Base-by-base conservation (phyloP, 2,888 invertebrate species). In the Sphaerophoria taeniata region DNA sequence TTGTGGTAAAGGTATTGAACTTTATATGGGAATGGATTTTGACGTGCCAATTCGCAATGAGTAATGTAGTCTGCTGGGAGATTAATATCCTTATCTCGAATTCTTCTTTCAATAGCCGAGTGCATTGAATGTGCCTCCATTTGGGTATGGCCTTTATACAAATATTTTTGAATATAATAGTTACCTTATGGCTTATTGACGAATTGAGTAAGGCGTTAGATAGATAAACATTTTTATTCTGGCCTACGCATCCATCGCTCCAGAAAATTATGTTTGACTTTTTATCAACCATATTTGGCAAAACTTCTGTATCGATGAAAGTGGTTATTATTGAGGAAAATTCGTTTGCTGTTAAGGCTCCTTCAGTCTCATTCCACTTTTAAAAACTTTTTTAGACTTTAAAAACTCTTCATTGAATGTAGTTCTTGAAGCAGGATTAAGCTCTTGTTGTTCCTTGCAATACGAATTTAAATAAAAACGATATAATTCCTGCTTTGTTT, bases 1-100 rank as follows among this genome's bases (percentile, higher is more conserved):
- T 43, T 70, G 16, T 69, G 69, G 43, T 69, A 39, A 24, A 69
- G 69, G 24, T 69, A 69, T n/a, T 4, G 55, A 53, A 55, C 69
- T 49, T 70, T 70, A 14, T 70, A 70, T 39, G 69, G 69, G 14
- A 67, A 67, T 12, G 53, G 53, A 5, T 55, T 55, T 3, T 7
- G 53, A 3, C 69, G 69, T 55, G 55, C 39, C 11, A 24, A 34
- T 39, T 67, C 11, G 53, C 39, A 67, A 51, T 67, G 67, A 53
- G 14, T 39, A 2, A 67, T 51, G 24, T 51, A 67, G 24, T 67
- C 51, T 39, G 39, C 51, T 51, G 51, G 65, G 12, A 65, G 11
- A 51, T 65, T 65, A 36, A 51, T 65, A 16, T 65, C 65, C 12
- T 31, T 65, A 24, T 36, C 36, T 51, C 65, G 31, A 24, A 65